These are phyloP conservation scores for Circaetus gallicus DNA, from an alignment of 2,113 vertebrate genomes.

Conservation along the genomic window DNA sequence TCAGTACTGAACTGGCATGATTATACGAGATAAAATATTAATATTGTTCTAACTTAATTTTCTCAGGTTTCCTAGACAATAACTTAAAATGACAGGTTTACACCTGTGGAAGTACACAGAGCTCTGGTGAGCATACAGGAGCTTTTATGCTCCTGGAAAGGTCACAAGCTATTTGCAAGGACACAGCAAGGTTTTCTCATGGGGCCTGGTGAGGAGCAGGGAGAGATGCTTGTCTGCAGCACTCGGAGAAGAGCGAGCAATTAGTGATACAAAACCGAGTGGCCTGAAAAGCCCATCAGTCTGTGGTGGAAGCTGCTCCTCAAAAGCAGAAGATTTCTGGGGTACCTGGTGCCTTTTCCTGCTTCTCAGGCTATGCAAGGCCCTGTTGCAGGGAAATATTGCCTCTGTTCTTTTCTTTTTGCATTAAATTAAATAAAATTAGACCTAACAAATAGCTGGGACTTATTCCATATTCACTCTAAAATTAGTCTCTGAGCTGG, in stretches of 20 bases:
- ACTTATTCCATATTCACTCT: background rate
- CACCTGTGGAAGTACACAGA: background rate
- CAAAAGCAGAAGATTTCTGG: background rate
- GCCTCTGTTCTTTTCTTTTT: background rate
- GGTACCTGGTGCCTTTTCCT: background rate
- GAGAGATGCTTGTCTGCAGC: background rate
- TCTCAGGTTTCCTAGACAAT: background rate
- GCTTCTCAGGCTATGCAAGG: background rate
- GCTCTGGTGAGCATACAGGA: background rate
- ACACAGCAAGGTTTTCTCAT: background rate
- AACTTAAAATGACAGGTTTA: background rate
- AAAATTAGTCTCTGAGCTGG: background rate
- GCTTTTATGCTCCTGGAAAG: background rate
- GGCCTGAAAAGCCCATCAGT: background rate
- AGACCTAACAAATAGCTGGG: background rate
- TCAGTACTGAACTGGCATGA: background rate
- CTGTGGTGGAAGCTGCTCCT: background rate
- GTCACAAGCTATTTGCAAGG: background rate
- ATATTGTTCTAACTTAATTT: background rate
- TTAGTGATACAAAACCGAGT: background rate
- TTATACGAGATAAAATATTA: background rate
- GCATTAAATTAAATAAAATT: background rate
- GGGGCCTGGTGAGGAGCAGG: fast-evolving
- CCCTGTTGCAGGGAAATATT: background rate
- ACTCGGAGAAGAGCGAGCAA: background rate